Evolutionary conservation across 2,888 invertebrate genomes (phyloP).

Genomic region (Tyria jacobaeae): DNA sequence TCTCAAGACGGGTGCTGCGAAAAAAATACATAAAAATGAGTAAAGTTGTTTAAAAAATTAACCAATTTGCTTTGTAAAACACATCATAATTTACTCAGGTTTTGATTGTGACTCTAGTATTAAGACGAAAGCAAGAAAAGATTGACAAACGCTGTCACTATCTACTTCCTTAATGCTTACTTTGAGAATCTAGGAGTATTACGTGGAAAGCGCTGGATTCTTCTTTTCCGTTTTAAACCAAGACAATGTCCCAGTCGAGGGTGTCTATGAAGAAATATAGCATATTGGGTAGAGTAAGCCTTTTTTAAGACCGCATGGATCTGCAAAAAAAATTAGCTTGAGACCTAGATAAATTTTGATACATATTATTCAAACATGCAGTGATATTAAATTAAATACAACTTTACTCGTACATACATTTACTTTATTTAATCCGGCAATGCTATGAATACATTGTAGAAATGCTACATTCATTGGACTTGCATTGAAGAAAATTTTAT

Average conservation of each 20-base stretch:
- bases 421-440: too few species aligned
- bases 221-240: not conserved
- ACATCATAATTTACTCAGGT: too few species aligned
- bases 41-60: too few species aligned
- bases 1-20: not conserved
- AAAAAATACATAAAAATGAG: not conserved
- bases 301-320: not conserved
- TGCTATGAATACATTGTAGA: too few species aligned
- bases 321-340: slow-evolving; percentile 7
- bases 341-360: not conserved
- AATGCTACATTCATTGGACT: too few species aligned
- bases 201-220: not conserved
- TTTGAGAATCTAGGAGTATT: not conserved
- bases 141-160: too few species aligned
- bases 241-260: not conserved
- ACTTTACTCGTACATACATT: too few species aligned
- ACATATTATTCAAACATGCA: not conserved
- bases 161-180: not conserved
- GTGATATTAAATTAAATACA: too few species aligned
- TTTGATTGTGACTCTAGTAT: too few species aligned
- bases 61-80: too few species aligned
- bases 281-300: not conserved
- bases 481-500: too few species aligned
- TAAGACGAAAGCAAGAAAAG: too few species aligned
- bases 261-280: slow-evolving; percentile 13